Evolutionary conservation across 2,888 invertebrate species (phyloP).

Genomic region (Pandemis cinnamomeana): DNA sequence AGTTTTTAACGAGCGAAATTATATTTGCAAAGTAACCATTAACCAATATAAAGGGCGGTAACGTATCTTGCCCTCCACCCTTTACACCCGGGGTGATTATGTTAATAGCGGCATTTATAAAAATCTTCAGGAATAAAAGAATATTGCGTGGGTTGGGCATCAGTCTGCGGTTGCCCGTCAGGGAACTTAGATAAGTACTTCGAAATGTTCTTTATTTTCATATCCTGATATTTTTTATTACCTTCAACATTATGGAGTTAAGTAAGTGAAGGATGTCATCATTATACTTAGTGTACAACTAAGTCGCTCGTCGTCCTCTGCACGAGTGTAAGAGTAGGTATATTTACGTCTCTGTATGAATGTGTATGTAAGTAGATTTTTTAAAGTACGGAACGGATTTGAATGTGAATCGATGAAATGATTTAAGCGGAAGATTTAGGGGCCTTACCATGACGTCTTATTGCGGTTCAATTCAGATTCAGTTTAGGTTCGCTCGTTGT

Average conservation of each 20-base stretch:
- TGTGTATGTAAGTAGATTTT: too few species aligned
- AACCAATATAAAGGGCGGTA: background rate
- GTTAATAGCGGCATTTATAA: slow-evolving; percentile 21
- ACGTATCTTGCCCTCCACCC: slow-evolving; percentile 11
- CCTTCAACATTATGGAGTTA: background rate
- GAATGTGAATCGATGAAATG: too few species aligned
- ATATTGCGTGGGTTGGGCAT: background rate
- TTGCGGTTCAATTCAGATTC: too few species aligned
- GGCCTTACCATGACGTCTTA: too few species aligned
- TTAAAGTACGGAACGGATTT: too few species aligned
- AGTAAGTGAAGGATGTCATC: too few species aligned
- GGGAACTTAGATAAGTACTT: background rate
- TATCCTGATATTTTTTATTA: background rate
- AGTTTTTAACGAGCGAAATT: background rate
- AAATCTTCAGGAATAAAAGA: slow-evolving; percentile 7
- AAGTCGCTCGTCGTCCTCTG: too few species aligned
- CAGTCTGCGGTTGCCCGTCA: background rate
- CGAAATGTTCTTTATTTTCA: background rate
- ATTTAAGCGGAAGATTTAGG: too few species aligned
- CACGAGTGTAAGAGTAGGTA: too few species aligned
- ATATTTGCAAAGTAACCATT: background rate
- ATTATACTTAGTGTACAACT: too few species aligned
- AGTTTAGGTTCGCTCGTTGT: too few species aligned
- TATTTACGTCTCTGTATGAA: too few species aligned
- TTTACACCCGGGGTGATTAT: slow-evolving; percentile 9